Evolutionary conservation across 92 coral and sea anemone genomes (phyloP).

Genomic region (Siderastrea siderea): DNA sequence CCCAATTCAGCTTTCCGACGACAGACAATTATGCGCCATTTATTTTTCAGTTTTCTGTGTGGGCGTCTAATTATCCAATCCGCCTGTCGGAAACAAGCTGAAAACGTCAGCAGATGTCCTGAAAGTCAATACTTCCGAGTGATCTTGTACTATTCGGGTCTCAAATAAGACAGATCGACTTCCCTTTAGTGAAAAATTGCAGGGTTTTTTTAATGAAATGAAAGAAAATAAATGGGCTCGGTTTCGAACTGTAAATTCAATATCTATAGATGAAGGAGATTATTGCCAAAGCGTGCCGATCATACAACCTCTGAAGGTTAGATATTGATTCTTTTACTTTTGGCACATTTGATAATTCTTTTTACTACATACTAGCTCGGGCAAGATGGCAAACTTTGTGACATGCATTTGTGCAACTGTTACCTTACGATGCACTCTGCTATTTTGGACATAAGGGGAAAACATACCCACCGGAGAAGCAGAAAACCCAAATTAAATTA

Average conservation of each 20-base stretch:
- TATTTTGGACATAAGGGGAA: no score
- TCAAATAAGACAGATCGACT: not conserved
- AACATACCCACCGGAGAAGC: no score
- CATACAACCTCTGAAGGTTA: no score
- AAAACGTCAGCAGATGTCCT: not conserved
- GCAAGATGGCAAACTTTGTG: no score
- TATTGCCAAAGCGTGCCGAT: not conserved
- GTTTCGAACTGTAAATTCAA: not conserved
- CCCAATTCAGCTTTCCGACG: not conserved
- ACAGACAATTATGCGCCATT: conserved; percentile 16
- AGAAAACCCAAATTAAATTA: no score
- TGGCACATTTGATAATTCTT: no score
- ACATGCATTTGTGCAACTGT: no score
- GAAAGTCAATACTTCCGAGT: not conserved
- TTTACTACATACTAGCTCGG: no score
- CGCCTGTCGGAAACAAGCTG: not conserved
- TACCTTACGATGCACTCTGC: no score
- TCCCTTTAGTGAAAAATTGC: not conserved
- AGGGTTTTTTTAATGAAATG: not conserved
- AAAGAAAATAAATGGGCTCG: not conserved
- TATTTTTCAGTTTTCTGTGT: not conserved
- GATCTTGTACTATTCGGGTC: not conserved
- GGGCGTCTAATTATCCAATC: conserved; percentile 5
- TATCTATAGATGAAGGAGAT: not conserved
- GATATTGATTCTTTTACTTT: no score